Evolutionary conservation across 2,888 invertebrate genomes (phyloP).

Genomic region (Antitype chi): DNA sequence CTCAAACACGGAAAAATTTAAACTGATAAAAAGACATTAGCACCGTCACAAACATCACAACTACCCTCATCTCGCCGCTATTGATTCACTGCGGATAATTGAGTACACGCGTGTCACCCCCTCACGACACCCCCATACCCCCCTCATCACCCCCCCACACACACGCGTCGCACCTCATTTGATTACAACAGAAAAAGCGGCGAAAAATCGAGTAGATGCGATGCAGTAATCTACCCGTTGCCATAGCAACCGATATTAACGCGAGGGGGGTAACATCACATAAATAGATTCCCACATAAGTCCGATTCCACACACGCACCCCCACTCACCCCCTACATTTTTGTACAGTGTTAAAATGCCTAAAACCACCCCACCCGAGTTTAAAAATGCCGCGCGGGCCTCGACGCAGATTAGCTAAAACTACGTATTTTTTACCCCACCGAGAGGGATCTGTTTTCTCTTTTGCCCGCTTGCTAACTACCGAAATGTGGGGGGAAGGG

Average conservation of each 20-base stretch:
- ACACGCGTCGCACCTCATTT: conserved; percentile 89
- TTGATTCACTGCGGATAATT: conserved; percentile 91
- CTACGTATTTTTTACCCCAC: conserved; percentile 92
- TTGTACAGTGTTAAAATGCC: conserved; percentile 90
- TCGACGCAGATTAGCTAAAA: conserved; percentile 92
- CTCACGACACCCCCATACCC: conserved; percentile 63
- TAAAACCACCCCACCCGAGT: conserved; percentile 85
- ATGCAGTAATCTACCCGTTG: conserved; percentile 89
- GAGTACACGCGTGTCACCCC: conserved; percentile 89
- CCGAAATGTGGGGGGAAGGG: conserved; percentile 84
- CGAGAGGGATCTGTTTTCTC: conserved; percentile 66
- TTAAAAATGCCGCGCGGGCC: conserved; percentile 80
- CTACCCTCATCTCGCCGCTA: conserved; percentile 90
- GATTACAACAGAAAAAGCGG: conserved; percentile 91
- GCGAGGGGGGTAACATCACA: conserved; percentile 83
- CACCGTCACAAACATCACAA: conserved; percentile 84
- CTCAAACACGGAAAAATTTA: conserved; percentile 73
- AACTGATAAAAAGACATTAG: conserved; percentile 84
- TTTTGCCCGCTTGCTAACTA: conserved; percentile 84
- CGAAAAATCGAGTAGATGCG: conserved; percentile 90
- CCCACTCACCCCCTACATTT: conserved; percentile 82
- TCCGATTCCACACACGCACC: conserved; percentile 87
- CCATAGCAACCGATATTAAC: conserved; percentile 89
- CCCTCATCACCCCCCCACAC: conserved; percentile 69
- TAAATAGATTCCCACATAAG: conserved; percentile 90